These are phyloP conservation scores for Ivindomyrus marchei DNA, from an alignment of 2,113 vertebrate genomes.

Conservation along the genomic window DNA sequence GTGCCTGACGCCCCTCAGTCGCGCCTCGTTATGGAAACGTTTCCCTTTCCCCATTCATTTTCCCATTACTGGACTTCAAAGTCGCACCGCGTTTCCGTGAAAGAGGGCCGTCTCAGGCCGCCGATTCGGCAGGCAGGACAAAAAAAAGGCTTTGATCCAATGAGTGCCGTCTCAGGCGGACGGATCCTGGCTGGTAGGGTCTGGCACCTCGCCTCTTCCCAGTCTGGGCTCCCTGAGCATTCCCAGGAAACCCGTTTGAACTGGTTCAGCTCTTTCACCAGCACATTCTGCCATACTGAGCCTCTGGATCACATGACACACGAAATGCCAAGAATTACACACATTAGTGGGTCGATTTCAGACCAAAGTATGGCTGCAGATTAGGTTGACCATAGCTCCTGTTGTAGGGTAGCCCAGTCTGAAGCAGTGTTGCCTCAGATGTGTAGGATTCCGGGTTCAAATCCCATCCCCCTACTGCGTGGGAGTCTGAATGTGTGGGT, in stretches of 20 bases:
- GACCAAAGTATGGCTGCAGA: not conserved
- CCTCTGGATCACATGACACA: not conserved
- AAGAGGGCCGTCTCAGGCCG: not conserved
- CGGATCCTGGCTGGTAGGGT: not conserved
- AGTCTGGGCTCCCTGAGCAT: not conserved
- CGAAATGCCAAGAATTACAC: not conserved
- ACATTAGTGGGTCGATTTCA: not conserved
- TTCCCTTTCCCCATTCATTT: not conserved
- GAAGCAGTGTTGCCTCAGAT: not conserved
- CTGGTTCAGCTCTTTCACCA: not conserved
- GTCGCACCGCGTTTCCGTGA: not conserved
- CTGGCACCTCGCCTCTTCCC: not conserved
- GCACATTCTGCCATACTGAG: not conserved
- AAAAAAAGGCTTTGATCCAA: slow-evolving; percentile 3
- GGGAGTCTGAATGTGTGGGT: not conserved
- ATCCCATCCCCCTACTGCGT: not conserved
- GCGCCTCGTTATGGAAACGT: not conserved
- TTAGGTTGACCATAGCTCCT: not conserved
- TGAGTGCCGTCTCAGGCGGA: not conserved
- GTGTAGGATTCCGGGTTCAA: not conserved
- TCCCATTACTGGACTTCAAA: slow-evolving; percentile 6
- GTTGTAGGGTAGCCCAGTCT: not conserved
- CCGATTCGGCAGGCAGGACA: not conserved
- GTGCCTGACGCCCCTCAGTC: not conserved
- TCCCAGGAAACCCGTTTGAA: not conserved